Evolutionary conservation across 2,113 vertebrate species (phyloP).

Genomic region (Heterocephalus glaber): DNA sequence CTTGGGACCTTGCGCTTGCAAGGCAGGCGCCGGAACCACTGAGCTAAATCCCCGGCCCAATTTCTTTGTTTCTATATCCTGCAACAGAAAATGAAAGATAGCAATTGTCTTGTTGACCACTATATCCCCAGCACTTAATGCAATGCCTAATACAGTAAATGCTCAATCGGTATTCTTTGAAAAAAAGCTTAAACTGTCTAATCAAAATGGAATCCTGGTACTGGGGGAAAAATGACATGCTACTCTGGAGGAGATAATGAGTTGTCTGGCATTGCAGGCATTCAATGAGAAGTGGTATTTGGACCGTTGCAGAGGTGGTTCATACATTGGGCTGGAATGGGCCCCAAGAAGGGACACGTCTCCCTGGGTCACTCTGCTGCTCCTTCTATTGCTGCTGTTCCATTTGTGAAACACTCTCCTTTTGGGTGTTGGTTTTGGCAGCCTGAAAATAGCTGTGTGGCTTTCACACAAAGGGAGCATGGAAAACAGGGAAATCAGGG

Average conservation of each 20-base stretch:
- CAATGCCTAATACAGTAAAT: background rate
- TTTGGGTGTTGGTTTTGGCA: constrained; percentile 11
- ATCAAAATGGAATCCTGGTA: background rate
- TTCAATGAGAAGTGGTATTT: background rate
- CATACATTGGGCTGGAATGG: background rate
- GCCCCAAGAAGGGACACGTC: background rate
- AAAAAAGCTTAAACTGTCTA: background rate
- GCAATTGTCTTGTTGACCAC: background rate
- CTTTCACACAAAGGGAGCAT: background rate
- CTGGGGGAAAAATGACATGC: background rate
- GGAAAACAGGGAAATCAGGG: background rate
- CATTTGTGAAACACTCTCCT: background rate
- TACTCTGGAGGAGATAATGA: background rate
- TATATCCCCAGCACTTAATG: background rate
- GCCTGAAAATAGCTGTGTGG: constrained; percentile 27
- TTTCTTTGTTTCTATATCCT: background rate
- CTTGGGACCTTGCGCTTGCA: too few species aligned
- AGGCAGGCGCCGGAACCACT: too few species aligned
- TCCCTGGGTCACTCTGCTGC: background rate
- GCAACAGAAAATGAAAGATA: background rate
- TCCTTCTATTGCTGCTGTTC: background rate
- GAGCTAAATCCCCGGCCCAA: too few species aligned
- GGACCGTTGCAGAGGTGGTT: background rate
- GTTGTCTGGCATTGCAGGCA: constrained; percentile 6
- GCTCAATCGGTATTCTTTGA: background rate